Conservation (phyloP, 2,888 invertebrate genomes). For the Drosophila nr. perissopoda region DNA sequence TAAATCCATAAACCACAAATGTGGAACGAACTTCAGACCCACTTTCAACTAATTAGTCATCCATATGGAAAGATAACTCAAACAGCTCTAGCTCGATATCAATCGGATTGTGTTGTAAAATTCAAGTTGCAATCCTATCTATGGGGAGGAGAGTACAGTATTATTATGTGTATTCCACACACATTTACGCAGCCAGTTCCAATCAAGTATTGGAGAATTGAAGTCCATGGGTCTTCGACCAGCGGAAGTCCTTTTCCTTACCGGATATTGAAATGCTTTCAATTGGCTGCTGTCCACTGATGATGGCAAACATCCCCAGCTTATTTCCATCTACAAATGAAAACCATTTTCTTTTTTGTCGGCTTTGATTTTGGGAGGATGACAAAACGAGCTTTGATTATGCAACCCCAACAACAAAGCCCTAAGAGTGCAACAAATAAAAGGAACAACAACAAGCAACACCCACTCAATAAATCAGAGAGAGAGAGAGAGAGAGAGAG, state of each 20-base stretch:
- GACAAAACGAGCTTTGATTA: constrained; percentile 13
- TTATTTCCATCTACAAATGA: not conserved
- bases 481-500: not conserved
- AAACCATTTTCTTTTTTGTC: constrained; percentile 23
- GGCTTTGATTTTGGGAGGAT: constrained; percentile 7
- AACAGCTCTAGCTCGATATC: not conserved
- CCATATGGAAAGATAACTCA: not conserved
- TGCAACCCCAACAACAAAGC: constrained; percentile 23
- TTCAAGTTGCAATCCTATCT: not conserved
- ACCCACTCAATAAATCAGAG: constrained; percentile 8
- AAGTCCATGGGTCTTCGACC: not conserved
- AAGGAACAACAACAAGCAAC: constrained; percentile 4
- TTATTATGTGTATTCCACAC: no score
- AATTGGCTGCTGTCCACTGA: constrained; percentile 25
- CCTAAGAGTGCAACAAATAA: constrained; percentile 23
- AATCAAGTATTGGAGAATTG: not conserved
- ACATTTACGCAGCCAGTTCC: no score
- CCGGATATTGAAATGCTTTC: not conserved
- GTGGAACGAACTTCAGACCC: not conserved
- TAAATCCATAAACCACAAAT: not conserved
- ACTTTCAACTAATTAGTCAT: not conserved
- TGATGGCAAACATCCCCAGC: constrained; percentile 23
- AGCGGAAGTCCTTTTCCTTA: not conserved
- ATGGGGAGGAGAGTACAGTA: not conserved
- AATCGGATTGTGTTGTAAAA: not conserved